A percentile compares a stretch with the other conserved stretches of the same genome.
phyloP scores from a whole-genome alignment of 2,888 invertebrate genomes.

The Adela reaumurella region DNA sequence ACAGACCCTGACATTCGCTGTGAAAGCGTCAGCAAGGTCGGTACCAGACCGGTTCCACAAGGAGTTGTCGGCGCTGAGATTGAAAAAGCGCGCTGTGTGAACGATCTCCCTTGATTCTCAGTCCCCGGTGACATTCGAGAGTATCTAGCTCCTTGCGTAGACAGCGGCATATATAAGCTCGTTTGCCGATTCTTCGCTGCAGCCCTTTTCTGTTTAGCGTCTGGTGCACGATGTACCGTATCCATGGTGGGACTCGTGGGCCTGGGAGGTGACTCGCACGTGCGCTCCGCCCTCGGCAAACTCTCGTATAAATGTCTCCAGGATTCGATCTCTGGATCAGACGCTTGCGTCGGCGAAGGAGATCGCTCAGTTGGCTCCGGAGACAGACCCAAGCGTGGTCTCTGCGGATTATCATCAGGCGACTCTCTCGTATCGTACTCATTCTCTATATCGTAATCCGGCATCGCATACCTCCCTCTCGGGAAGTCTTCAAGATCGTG shows the following conservation, averaged over 20 bases:
- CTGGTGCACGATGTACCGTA: constrained; percentile 60
- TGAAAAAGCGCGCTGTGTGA: constrained; percentile 52
- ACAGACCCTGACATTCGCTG: constrained; percentile 50
- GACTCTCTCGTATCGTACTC: too few relatives aligned
- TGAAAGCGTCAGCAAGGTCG: constrained; percentile 60
- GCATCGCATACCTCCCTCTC: constrained; percentile 1
- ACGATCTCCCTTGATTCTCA: too few relatives aligned
- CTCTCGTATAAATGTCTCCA: constrained; percentile 26
- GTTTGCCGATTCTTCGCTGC: constrained; percentile 58
- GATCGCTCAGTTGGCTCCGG: constrained; percentile 26
- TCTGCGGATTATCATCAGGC: not conserved
- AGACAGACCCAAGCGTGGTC: constrained; percentile 34
- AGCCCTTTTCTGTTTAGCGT: constrained; percentile 47
- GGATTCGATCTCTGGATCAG: too few relatives aligned
- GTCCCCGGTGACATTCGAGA: constrained; percentile 37
- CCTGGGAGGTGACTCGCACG: constrained; percentile 67
- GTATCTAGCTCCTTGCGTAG: constrained; percentile 31
- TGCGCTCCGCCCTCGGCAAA: constrained; percentile 22
- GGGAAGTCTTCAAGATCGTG: constrained; percentile 1
- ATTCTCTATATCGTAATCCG: too few relatives aligned
- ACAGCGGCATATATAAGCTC: constrained; percentile 67
- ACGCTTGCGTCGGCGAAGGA: constrained; percentile 25
- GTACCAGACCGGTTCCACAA: constrained; percentile 61
- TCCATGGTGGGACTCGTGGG: constrained; percentile 81
- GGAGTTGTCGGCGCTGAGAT: constrained; percentile 80